phyloP scores from a whole-genome alignment of 2,888 invertebrate species.

The Eristalis tenax region DNA sequence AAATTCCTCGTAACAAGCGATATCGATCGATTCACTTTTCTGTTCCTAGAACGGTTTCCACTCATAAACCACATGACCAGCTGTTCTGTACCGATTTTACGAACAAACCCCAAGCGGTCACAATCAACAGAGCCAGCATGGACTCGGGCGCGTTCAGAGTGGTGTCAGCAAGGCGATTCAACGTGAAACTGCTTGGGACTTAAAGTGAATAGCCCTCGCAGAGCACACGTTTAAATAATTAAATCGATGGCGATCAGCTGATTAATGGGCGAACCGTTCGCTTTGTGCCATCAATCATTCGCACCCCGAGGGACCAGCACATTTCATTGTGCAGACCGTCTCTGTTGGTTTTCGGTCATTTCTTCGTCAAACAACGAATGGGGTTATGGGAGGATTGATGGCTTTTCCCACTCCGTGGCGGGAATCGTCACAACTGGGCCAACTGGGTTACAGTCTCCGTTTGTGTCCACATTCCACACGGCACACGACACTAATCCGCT shows the following conservation, averaged over 20 bases:
- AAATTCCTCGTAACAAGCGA: too few species aligned
- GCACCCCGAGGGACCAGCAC: background rate
- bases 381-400: background rate
- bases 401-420: background rate
- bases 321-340: background rate
- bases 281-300: background rate
- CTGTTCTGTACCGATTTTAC: too few species aligned
- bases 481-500: background rate
- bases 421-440: background rate
- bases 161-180: too few species aligned
- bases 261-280: background rate
- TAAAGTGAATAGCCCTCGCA: background rate
- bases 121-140: background rate
- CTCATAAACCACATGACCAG: too few species aligned
- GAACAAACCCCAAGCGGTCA: background rate
- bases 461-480: background rate
- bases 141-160: background rate
- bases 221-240: background rate
- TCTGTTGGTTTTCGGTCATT: background rate
- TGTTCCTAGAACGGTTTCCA: too few species aligned
- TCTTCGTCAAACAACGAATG: background rate
- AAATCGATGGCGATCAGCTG: background rate
- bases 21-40: too few species aligned
- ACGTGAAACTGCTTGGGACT: background rate
- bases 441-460: background rate